A percentile compares a stretch with the other conserved stretches of the same genome.
Evolutionary conservation across 2,113 vertebrate species (phyloP).

Genomic region (Paratilapia polleni): DNA sequence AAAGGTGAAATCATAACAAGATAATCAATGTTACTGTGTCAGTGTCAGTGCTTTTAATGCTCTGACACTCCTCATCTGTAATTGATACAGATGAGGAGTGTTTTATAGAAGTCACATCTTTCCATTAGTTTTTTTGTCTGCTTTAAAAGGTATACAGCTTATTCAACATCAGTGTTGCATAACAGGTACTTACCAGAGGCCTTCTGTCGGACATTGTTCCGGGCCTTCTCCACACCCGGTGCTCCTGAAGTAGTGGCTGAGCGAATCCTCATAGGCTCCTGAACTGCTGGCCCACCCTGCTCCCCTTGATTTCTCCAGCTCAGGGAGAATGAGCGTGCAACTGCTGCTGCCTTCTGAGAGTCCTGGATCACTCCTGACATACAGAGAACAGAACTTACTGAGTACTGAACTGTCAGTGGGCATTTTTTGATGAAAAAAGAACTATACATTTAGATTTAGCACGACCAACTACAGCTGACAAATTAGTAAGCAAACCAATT

Average conservation of each 20-base stretch:
- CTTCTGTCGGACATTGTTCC: slow-evolving; percentile 92
- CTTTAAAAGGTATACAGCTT: not conserved
- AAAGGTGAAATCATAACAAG: not conserved
- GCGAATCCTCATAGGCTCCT: slow-evolving; percentile 95
- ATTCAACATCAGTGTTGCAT: not conserved
- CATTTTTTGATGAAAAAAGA: not conserved
- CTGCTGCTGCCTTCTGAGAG: slow-evolving; percentile 86
- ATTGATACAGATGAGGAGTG: not conserved
- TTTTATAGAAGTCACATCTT: not conserved
- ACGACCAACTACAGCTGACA: rapidly evolving
- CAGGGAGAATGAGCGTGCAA: slow-evolving; percentile 93
- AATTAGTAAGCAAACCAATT: not conserved
- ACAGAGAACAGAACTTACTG: not conserved
- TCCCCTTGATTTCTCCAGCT: slow-evolving; percentile 94
- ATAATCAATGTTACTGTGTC: rapidly evolving
- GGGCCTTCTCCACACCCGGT: slow-evolving; percentile 94
- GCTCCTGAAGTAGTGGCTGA: slow-evolving; percentile 97
- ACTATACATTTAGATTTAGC: not conserved
- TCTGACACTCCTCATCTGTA: too few relatives aligned
- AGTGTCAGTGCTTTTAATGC: too few relatives aligned
- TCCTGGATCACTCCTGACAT: slow-evolving; percentile 86
- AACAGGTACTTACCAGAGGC: slow-evolving; percentile 86
- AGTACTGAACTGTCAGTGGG: not conserved
- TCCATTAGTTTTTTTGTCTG: not conserved
- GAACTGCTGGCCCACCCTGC: slow-evolving; percentile 59